A percentile compares a stretch with the other conserved stretches of the same genome.
Evolutionary conservation across 2,888 invertebrate genomes (phyloP).

Genomic region (Cyaniris semiargus): DNA sequence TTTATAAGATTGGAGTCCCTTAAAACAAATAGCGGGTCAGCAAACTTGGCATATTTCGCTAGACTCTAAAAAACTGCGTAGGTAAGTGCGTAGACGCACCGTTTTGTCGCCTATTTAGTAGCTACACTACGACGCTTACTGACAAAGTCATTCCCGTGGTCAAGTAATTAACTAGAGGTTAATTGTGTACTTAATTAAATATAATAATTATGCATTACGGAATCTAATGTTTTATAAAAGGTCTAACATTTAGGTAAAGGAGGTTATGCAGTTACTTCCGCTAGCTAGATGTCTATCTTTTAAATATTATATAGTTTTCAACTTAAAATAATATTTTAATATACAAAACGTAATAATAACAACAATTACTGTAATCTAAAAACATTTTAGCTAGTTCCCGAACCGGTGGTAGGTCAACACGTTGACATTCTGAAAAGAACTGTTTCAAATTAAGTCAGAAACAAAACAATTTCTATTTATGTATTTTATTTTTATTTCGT

Average conservation of each 20-base stretch:
- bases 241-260: background rate
- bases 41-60: background rate
- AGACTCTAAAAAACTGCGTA: background rate
- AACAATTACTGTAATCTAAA: no score
- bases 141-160: conserved; percentile 20
- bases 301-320: background rate
- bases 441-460: no score
- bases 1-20: no score
- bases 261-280: conserved; percentile 24
- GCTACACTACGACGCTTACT: background rate
- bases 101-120: background rate
- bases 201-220: conserved; percentile 7
- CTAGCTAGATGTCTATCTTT: background rate
- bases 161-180: conserved; percentile 24
- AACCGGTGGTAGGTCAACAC: no score
- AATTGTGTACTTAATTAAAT: conserved; percentile 26
- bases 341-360: no score
- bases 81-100: no score
- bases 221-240: conserved; percentile 12
- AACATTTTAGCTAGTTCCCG: no score
- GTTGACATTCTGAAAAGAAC: no score
- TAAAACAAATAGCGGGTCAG: no score
- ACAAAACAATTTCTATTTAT: no score
- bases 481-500: no score
- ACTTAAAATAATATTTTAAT: background rate